Evolutionary conservation across 2,797 vertebrate genomes (phyloP).

Genomic region (Anomalospiza imberbis): DNA sequence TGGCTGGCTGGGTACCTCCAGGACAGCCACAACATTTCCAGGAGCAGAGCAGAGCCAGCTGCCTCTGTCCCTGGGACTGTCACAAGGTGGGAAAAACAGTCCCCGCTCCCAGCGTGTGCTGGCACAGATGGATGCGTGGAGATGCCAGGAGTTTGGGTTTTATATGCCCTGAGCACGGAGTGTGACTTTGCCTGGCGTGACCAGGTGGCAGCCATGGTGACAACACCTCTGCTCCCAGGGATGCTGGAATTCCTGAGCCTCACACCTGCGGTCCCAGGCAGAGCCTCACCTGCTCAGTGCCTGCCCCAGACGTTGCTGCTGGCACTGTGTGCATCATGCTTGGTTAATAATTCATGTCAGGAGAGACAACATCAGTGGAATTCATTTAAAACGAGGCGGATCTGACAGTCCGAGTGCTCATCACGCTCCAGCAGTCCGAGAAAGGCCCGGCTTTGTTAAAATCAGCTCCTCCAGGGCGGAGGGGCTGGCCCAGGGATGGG

Average conservation of each 20-base stretch:
- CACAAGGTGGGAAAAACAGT: not conserved
- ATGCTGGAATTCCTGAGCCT: not conserved
- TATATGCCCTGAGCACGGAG: not conserved
- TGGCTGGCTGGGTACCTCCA: not conserved
- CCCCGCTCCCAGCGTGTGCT: not conserved
- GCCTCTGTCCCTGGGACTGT: not conserved
- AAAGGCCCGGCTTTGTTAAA: not conserved
- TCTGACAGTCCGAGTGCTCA: not conserved
- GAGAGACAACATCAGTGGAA: not conserved
- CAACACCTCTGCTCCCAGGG: not conserved
- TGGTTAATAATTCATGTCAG: constrained; percentile 16
- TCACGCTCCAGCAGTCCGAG: not conserved
- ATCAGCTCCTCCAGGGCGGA: fast-evolving
- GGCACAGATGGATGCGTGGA: fast-evolving
- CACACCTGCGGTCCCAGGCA: not conserved
- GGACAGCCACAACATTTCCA: not conserved
- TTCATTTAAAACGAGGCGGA: not conserved
- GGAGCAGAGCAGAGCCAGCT: not conserved
- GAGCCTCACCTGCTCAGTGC: not conserved
- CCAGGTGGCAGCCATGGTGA: not conserved
- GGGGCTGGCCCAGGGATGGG: not conserved
- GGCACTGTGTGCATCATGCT: not conserved
- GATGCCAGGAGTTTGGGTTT: not conserved
- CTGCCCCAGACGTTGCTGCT: not conserved
- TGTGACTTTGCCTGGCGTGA: not conserved